These are phyloP conservation scores for Papilio aristodemus DNA, from an alignment of 1,140 invertebrate species.

Conservation along the genomic window DNA sequence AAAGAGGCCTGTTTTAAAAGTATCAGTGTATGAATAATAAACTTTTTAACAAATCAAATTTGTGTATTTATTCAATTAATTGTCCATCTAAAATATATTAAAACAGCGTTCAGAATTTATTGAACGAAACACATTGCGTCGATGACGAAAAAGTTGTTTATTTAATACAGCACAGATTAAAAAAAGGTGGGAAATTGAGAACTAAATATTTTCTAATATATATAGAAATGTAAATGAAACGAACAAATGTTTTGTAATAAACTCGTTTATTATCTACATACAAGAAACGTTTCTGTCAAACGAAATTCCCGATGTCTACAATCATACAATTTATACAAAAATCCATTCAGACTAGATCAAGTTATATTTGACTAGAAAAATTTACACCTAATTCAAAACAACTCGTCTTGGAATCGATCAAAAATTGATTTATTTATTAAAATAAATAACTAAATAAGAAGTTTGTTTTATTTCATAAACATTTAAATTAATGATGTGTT, in stretches of 20 bases:
- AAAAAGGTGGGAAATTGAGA: too few relatives aligned
- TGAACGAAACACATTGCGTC: too few relatives aligned
- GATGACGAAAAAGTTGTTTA: too few relatives aligned
- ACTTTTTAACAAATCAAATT: too few relatives aligned
- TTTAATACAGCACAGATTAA: too few relatives aligned
- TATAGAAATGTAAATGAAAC: slow-evolving; percentile 39
- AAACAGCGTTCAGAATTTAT: too few relatives aligned
- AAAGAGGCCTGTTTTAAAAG: too few relatives aligned
- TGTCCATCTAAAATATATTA: too few relatives aligned
- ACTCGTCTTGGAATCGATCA: not conserved
- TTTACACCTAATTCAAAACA: slow-evolving; percentile 41
- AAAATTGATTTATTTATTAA: slow-evolving; percentile 27
- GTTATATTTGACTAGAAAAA: slow-evolving; percentile 46
- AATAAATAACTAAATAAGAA: slow-evolving; percentile 23
- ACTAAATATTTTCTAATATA: too few relatives aligned
- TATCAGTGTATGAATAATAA: too few relatives aligned
- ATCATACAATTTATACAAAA: slow-evolving; percentile 58
- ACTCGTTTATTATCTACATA: slow-evolving; percentile 72
- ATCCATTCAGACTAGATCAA: slow-evolving; percentile 45
- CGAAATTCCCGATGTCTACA: slow-evolving; percentile 62
- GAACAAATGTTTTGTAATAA: slow-evolving; percentile 57
- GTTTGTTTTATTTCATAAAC: slow-evolving; percentile 33
- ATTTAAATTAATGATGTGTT: slow-evolving; percentile 65
- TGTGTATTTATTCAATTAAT: too few relatives aligned
- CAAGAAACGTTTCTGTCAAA: slow-evolving; percentile 59